Evolutionary conservation across 2,113 vertebrate species (phyloP), one percentile per base, ranked within the genome.

Genomic region (Pangasianodon hypophthalmus): DNA sequence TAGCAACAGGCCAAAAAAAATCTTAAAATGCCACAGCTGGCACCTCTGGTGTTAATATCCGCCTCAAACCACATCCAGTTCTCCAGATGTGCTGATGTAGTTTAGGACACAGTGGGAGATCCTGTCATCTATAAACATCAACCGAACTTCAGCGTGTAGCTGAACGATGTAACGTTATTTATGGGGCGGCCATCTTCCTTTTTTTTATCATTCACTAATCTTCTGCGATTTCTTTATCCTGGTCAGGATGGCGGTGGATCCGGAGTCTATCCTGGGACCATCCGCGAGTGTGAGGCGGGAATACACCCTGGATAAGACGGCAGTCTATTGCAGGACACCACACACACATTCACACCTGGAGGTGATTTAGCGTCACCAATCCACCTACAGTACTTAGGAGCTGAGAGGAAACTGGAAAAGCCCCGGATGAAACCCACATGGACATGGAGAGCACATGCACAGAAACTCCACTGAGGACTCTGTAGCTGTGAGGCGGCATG

Each of bases 1-100:
- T 84, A 84, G 82, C 82, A 84, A 84, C 82, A 84, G 32, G 82
- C 82, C 82, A 84, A 84, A 84, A 84, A 84, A 81, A 83, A 83
- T 83, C 54, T 83, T 37, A 58, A 41, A 84, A 62, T 62, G 82
- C 82, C 82, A 58, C 82, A 84, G 82, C 82, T 84, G 82, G 56
- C 41, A 62, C 21, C 41, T 84, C 37, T 84, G 82, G 56, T 62
- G 37, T 84, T 84, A 41, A 56, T 84, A 84, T 84, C 82, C 56
- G 58, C 56, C 41, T 62, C 37, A 62, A 84, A 84, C 56, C 82
- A 46, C 56, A 84, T 84, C 56, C 56, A 84, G 56, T 29, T 60
- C 56, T 62, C 82, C 56, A 62, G 58, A 84, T 84, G 82, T 84
- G 56, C 58, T 7, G 82, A 62, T 84, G 82, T 21, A 8, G 56